Base-by-base conservation (phyloP, 2,888 invertebrate genomes). In the Agrypnus murinus region DNA sequence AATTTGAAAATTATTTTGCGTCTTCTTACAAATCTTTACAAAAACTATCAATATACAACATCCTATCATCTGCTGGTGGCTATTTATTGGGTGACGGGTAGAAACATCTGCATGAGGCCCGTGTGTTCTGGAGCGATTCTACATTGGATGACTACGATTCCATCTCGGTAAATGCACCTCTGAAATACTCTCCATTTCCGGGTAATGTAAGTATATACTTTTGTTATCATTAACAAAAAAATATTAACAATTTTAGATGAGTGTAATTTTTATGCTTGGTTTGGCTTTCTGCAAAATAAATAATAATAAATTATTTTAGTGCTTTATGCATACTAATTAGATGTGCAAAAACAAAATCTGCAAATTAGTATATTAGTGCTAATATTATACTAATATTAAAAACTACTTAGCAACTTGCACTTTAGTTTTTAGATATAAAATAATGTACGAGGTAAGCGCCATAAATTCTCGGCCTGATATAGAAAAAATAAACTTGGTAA, bases 71-170 rank as follows among this genome's bases (percentile, higher is more conserved):
- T 81, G 77, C 81, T 81, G 79, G 81, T 81, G 81, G 81, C 81
- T 81, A 79, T 79, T 74, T 73, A 71, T 71, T 76, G 66, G 76
- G 76, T 76, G 76, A 73, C 69, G 78, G 77, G 84, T 84, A 88
- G 89, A 89, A 89, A 88, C 88, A 89, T 85, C 89, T 89, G 87
- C 88, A 88, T 87, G 89, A 89, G 82, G 89, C 89, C 82, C 87
- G 87, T 85, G 87, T 88, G 76, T 89, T 86, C 86, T 89, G 89
- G 89, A 89, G 86, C 81, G 85, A 85, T 79, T 82, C 85, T 66
- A 80, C 84, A 75, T 77, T 83, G 81, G 84, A 84, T 76, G 79
- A 80, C 74, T 84, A 81, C 78, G 84, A 85, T 80, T 82, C 84
- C 71, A 84, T 83, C 80, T 79, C 82, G 77, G 80, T 80, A 81